A percentile compares a stretch with the other conserved stretches of the same genome.
Evolutionary conservation across 2,797 vertebrate genomes (phyloP).

Genomic region (Moxostoma hubbsi): DNA sequence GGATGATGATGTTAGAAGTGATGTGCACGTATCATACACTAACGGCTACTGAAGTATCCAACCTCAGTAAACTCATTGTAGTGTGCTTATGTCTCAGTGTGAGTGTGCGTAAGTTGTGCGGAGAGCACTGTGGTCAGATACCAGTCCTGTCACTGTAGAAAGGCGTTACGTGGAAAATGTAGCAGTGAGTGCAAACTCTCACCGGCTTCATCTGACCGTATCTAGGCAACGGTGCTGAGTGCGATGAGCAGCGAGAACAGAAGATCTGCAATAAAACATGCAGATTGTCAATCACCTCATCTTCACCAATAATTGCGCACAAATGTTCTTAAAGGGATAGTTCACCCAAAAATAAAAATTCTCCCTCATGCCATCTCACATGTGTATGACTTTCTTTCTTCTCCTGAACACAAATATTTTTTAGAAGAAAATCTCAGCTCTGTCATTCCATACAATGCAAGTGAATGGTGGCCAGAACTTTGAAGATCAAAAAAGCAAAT

Average conservation of each 20-base stretch:
- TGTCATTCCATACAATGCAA: no score
- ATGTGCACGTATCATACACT: slow-evolving; percentile 37
- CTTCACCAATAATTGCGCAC: no score
- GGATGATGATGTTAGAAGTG: slow-evolving; percentile 28
- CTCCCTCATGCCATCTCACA: no score
- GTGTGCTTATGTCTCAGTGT: slow-evolving; percentile 50
- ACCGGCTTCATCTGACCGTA: slow-evolving; percentile 97
- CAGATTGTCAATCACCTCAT: neutral
- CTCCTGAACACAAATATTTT: no score
- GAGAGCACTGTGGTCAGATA: slow-evolving; percentile 67
- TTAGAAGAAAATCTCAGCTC: no score
- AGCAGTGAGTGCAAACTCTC: slow-evolving; percentile 98
- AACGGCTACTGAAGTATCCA: slow-evolving; percentile 6
- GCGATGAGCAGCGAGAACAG: slow-evolving; percentile 96
- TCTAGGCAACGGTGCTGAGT: slow-evolving; percentile 93
- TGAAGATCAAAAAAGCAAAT: no score
- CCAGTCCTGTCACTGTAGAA: slow-evolving; percentile 90
- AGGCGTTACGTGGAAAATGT: slow-evolving; percentile 97
- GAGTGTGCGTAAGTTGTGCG: neutral
- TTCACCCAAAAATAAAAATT: no score
- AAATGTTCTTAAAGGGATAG: no score
- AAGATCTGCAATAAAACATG: slow-evolving; percentile 88
- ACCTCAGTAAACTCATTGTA: slow-evolving; percentile 18
- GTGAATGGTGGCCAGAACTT: no score
- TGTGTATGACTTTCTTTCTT: no score